Percentiles rank a stretch among this genome's conserved stretches.
phyloP scores from a whole-genome alignment of 1,140 invertebrate genomes.

The Phocides pigmalion region DNA sequence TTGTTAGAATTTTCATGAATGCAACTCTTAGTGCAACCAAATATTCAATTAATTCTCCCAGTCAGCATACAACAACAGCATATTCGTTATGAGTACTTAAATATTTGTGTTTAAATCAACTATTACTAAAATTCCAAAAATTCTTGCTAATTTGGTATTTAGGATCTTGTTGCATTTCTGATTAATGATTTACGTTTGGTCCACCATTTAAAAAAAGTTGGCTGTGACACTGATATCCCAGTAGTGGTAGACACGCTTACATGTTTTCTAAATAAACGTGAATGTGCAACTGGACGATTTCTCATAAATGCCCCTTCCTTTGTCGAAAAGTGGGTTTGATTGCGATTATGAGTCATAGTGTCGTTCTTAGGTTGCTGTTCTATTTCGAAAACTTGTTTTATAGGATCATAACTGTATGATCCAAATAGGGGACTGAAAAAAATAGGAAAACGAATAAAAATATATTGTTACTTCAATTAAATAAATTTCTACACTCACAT shows the following conservation, averaged over 20 bases:
- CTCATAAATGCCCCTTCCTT: background rate
- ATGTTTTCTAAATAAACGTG: background rate
- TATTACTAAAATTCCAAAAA: too few relatives aligned
- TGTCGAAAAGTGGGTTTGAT: background rate
- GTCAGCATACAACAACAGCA: too few relatives aligned
- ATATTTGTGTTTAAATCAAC: too few relatives aligned
- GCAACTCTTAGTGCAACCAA: too few relatives aligned
- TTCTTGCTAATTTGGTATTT: too few relatives aligned
- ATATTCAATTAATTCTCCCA: too few relatives aligned
- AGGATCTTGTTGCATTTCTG: constrained; percentile 1
- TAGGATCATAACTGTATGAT: constrained; percentile 57
- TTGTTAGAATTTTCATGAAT: too few relatives aligned
- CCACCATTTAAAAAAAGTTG: constrained; percentile 5
- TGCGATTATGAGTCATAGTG: background rate
- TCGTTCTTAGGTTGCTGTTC: background rate
- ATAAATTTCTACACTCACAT: too few relatives aligned
- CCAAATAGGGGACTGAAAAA: constrained; percentile 62
- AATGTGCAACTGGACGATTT: constrained; percentile 15
- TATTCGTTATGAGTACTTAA: too few relatives aligned
- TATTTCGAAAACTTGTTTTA: constrained; percentile 45
- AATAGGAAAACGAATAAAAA: background rate
- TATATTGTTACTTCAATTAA: too few relatives aligned
- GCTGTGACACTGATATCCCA: background rate
- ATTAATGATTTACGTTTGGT: background rate
- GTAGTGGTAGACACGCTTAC: background rate